Base-by-base conservation (phyloP, 2,113 vertebrate species). In the Leptobrachium leishanense region DNA sequence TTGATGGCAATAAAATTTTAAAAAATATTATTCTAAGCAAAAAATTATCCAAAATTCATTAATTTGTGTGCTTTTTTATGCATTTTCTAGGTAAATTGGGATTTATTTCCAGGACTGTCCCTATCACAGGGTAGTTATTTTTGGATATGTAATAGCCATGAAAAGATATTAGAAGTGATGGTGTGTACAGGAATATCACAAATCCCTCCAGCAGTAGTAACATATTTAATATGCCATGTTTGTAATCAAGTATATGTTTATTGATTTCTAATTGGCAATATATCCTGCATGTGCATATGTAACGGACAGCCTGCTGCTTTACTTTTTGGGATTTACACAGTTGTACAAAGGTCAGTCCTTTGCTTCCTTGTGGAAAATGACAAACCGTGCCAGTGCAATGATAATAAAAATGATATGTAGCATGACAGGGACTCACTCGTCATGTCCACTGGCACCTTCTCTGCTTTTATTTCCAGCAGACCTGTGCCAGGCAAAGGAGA, bases 391-490 rank as follows among this genome's bases (percentile, higher is more conserved):
- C 75, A 77, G 68, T 39, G 3, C 43, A 41, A 8, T 68, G 68
- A 50, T 42, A 69, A n/a, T 15, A 46, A 54, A 68, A 59, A 50
- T 69, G 13, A 68, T 67, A 10, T 63, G 12, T 64, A 50, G 62
- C 20, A 69, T 59, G 39, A 68, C 40, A 77, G 75, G 67, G 53
- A 7, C 66, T 54, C 13, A 72, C 55, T 67, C 65, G 40, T 68
- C 70, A 68, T 42, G 80, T 73, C 57, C 43, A 74, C 50, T 73
- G 75, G 42, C 69, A 53, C 2, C 11, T 64, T 13, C 55, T 41
- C n/a, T 12, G 54, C 41, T 66, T 68, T 76, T 76, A 68, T 68
- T 76, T 76, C n/a, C 46, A 76, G 46, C n/a, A 59, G 15, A 50
- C 15, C 44, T 76, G 20, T 76, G 39, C 65, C 64, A 76, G 50